Evolutionary conservation across 2,113 vertebrate species (phyloP).

Genomic region (Pseudorectes ferrugineus): DNA sequence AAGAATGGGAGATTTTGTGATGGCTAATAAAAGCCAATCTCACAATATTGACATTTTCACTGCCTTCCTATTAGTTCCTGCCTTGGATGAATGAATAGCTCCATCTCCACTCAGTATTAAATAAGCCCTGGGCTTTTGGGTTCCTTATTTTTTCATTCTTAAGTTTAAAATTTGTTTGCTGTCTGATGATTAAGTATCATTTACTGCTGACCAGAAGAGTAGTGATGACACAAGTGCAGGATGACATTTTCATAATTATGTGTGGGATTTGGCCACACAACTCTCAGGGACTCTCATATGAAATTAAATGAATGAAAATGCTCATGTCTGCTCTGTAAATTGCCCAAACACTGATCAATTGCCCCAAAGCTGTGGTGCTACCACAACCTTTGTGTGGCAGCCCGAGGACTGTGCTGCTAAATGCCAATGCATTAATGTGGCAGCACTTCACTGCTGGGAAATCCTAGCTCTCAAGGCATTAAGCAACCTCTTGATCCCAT

Average conservation of each 20-base stretch:
- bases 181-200: constrained; percentile 7
- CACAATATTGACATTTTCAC: not conserved
- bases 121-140: not conserved
- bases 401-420: not conserved
- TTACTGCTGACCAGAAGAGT: not conserved
- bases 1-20: constrained; percentile 31
- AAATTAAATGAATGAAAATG: not conserved
- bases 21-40: not conserved
- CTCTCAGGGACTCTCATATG: not conserved
- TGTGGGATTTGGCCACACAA: constrained; percentile 26
- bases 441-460: constrained; percentile 17
- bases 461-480: constrained; percentile 15
- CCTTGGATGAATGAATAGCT: constrained; percentile 13
- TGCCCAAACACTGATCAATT: not conserved
- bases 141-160: not conserved
- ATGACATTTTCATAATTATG: constrained; percentile 11
- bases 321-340: not conserved
- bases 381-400: not conserved
- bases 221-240: not conserved
- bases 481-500: constrained; percentile 10
- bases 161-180: constrained; percentile 14
- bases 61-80: constrained; percentile 17
- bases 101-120: not conserved
- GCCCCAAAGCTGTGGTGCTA: not conserved
- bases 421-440: not conserved